Evolutionary conservation across 2,113 vertebrate species (phyloP).

Genomic region (Pelvicachromis taeniatus): DNA sequence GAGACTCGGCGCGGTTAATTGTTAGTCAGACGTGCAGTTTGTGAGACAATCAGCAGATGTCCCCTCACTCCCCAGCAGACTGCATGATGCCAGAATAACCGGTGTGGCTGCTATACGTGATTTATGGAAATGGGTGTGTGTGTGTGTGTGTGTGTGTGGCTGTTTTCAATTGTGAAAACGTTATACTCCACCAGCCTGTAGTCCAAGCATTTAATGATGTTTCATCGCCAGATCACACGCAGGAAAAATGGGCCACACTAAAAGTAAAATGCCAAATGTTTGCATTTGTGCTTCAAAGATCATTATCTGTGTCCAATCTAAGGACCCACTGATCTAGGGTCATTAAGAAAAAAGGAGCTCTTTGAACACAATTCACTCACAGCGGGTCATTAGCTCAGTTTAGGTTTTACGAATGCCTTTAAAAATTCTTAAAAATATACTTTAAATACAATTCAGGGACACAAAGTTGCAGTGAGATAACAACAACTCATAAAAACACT

Average conservation of each 20-base stretch:
- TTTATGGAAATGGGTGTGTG: neutral
- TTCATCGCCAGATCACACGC: neutral
- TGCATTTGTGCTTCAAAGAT: neutral
- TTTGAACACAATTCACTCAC: neutral
- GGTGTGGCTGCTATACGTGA: neutral
- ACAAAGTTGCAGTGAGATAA: fast-evolving
- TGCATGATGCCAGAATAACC: slow-evolving; percentile 13
- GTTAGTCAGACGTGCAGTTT: neutral
- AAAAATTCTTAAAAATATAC: neutral
- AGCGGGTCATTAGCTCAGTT: neutral
- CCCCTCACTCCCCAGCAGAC: neutral
- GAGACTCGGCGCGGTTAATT: neutral
- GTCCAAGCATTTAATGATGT: neutral
- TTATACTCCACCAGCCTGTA: neutral
- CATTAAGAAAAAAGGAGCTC: neutral
- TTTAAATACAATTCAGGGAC: neutral
- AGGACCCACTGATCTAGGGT: neutral
- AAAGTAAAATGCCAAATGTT: neutral
- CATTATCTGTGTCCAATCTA: neutral
- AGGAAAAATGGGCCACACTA: neutral
- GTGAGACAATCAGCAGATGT: neutral
- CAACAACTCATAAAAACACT: neutral
- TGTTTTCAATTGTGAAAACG: neutral
- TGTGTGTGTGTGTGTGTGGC: neutral
- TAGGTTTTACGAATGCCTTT: neutral